Evolutionary conservation across 2,797 vertebrate species (phyloP).

Genomic region (Natrix natrix): DNA sequence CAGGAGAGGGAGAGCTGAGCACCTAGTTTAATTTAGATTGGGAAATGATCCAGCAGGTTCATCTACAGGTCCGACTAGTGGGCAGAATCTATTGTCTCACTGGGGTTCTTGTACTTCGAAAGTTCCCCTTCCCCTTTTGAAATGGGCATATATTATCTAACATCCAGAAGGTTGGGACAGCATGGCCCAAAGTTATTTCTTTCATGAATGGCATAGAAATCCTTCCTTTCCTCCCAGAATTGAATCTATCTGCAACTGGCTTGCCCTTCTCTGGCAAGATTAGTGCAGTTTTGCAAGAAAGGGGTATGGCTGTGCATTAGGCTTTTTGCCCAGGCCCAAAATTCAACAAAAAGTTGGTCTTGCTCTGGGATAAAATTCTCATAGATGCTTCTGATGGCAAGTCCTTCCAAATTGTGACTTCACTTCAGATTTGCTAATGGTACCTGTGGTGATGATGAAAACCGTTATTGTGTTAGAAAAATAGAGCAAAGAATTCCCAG

Average conservation of each 20-base stretch:
- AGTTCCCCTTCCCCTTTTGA: not conserved
- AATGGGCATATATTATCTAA: not conserved
- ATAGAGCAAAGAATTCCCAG: not conserved
- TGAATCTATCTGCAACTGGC: not conserved
- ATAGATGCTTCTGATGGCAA: not conserved
- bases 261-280: not conserved
- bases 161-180: not conserved
- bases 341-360: not conserved
- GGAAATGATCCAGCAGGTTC: not conserved
- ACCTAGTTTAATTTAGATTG: not conserved
- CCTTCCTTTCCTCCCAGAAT: not conserved
- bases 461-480: not conserved
- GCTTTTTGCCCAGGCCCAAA: not conserved
- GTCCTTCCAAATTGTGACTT: not conserved
- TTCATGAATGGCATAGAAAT: not conserved
- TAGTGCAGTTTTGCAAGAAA: not conserved
- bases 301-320: not conserved
- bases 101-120: not conserved
- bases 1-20: not conserved
- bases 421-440: not conserved
- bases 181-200: not conserved
- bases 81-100: not conserved
- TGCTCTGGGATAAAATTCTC: not conserved
- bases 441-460: not conserved
- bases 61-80: not conserved